Base-by-base conservation (phyloP, 2,113 vertebrate species). In the Phrynosoma platyrhinos region DNA sequence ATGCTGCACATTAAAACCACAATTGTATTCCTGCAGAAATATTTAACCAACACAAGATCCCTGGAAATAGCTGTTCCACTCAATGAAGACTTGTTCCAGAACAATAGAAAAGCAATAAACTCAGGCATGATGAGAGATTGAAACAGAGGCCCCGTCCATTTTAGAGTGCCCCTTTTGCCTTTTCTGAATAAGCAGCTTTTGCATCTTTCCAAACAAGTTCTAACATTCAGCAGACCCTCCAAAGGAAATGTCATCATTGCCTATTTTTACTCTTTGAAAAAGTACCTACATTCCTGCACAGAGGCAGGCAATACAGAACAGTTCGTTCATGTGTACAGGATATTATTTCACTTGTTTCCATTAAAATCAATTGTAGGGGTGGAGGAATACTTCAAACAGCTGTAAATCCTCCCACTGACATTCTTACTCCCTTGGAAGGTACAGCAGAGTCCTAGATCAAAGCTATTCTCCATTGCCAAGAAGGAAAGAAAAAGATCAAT, bases 361-460 rank as follows among this genome's bases (percentile, higher is more conserved):
- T 92, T 88, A 87, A 92, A 92, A 94, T 90, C 42, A 42, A 93
- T 78, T 89, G 88, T 36, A 55, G 85, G 68, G 52, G 47, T 53
- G 69, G 87, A 92, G 68, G 86, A 92, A 52, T 94, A 90, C 88
- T 95, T 94, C 93, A 92, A 89, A 92, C 87, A 91, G 92, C 92
- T 94, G 90, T 91, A 91, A 94, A 93, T 92, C 89, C 83, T 94
- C 81, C 82, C 77, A 81, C 16, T 83, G 10, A 47, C 74, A 75
- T 42, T 90, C 81, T 87, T 88, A 81, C 74, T 95, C 23, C 92
- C 84, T 94, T 89, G 91, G 83, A 91, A 93, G 88, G 23, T 52
- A 62, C 83, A 87, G 2, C 76, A 77, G 10, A 88, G 40, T 87
- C 87, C 86, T 77, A 86, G 93, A 90, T 89, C 91, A 92, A 87